Evolutionary conservation across 2,797 vertebrate species (phyloP).

Genomic region (Harpagifer antarcticus): DNA sequence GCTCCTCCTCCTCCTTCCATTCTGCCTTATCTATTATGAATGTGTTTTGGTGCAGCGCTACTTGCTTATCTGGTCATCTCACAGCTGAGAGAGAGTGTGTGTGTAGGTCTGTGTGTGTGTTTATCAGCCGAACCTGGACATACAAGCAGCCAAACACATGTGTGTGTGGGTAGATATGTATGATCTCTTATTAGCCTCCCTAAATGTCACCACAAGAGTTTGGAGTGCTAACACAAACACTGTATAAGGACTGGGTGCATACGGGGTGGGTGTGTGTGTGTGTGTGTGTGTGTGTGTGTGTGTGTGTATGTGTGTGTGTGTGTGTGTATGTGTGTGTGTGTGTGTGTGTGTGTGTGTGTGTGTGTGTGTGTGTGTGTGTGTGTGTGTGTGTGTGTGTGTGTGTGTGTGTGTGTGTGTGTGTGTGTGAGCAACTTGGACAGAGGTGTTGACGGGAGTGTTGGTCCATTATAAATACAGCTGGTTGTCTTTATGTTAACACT

Average conservation of each 20-base stretch:
- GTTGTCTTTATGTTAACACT: neutral
- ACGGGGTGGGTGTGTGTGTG: neutral
- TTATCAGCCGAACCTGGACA: neutral
- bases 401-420: too few relatives aligned
- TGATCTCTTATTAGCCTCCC: slow-evolving; percentile 69
- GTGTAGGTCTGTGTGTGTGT: slow-evolving; percentile 15
- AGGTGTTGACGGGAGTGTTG: neutral
- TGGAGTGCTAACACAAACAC: neutral
- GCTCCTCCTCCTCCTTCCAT: slow-evolving; percentile 30
- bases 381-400: too few relatives aligned
- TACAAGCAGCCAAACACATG: neutral
- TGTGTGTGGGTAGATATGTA: slow-evolving; percentile 62
- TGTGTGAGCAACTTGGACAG: neutral
- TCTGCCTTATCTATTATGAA: slow-evolving; percentile 66
- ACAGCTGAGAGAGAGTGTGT: slow-evolving; percentile 46
- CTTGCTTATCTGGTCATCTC: slow-evolving; percentile 66
- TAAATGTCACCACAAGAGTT: slow-evolving; percentile 34
- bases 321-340: too few relatives aligned
- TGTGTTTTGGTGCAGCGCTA: slow-evolving; percentile 56
- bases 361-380: too few relatives aligned
- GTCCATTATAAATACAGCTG: neutral
- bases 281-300: too few relatives aligned
- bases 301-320: too few relatives aligned
- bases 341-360: neutral
- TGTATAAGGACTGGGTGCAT: neutral